phyloP scores from a whole-genome alignment of 2,888 invertebrate species.

The Eristalis arbustorum region DNA sequence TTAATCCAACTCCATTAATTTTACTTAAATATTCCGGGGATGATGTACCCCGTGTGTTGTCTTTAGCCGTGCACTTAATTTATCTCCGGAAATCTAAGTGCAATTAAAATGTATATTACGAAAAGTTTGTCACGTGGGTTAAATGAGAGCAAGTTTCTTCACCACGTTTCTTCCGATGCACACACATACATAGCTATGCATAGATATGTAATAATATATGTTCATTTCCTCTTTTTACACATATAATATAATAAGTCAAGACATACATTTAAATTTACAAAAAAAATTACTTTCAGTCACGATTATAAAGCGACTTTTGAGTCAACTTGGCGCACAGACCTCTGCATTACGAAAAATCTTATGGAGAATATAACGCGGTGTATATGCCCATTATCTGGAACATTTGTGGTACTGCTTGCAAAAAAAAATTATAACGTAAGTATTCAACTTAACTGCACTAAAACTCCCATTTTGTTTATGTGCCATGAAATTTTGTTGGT shows the following conservation, averaged over 20 bases:
- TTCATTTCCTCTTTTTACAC: not conserved
- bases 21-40: not conserved
- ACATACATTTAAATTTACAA: not conserved
- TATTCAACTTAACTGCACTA: constrained; percentile 71
- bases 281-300: constrained; percentile 74
- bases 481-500: constrained; percentile 44
- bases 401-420: constrained; percentile 84
- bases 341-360: constrained; percentile 82
- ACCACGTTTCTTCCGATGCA: not conserved
- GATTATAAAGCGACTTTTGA: constrained; percentile 81
- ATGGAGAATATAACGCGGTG: constrained; percentile 82
- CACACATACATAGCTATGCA: not conserved
- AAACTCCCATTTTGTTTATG: constrained; percentile 68
- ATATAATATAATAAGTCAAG: not conserved
- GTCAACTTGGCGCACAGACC: constrained; percentile 84
- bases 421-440: constrained; percentile 81
- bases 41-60: not conserved
- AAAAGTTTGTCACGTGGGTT: not conserved
- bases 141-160: not conserved
- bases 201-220: not conserved
- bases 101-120: not conserved
- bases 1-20: not conserved
- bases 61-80: not conserved
- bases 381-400: constrained; percentile 84
- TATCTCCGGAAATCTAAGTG: not conserved